These are phyloP conservation scores for Manduca sexta DNA, from an alignment of 1,140 invertebrate species.

Conservation along the genomic window DNA sequence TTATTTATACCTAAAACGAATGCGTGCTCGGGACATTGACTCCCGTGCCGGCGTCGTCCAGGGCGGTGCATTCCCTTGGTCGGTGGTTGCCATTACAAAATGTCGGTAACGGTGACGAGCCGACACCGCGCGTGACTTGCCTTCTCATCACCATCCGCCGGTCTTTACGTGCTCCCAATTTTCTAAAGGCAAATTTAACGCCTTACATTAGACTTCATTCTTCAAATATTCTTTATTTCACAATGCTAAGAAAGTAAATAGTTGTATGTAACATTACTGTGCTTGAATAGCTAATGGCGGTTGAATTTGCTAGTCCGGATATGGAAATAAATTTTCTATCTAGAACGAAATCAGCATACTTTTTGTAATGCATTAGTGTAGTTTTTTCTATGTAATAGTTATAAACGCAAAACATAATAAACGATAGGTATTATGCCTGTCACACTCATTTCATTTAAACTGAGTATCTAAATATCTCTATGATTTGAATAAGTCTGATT, in stretches of 20 bases:
- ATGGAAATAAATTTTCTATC: no score
- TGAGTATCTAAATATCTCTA: no score
- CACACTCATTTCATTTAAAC: no score
- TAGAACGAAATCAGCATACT: no score
- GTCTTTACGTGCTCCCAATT: background rate
- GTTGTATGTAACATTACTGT: no score
- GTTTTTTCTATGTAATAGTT: no score
- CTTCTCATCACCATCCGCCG: slow-evolving; percentile 8
- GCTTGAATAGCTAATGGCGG: no score
- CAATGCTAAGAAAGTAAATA: background rate
- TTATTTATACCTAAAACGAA: background rate
- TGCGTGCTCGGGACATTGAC: slow-evolving; percentile 44
- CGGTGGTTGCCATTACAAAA: slow-evolving; percentile 43
- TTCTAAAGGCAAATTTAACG: slow-evolving; percentile 10
- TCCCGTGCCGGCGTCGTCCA: slow-evolving; percentile 27
- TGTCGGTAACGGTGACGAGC: slow-evolving; percentile 53
- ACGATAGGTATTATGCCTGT: no score
- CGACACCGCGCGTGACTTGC: slow-evolving; percentile 36
- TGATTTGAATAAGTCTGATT: no score
- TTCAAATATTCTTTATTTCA: background rate
- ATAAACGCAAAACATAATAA: no score
- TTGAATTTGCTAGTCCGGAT: no score
- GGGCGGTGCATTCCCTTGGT: slow-evolving; percentile 39
- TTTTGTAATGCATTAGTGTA: no score
- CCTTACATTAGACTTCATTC: slow-evolving; percentile 1